Evolutionary conservation across 1,140 invertebrate genomes (phyloP), one percentile per base, ranked within the genome.

Genomic region (Drosophila sulfurigaster): DNA sequence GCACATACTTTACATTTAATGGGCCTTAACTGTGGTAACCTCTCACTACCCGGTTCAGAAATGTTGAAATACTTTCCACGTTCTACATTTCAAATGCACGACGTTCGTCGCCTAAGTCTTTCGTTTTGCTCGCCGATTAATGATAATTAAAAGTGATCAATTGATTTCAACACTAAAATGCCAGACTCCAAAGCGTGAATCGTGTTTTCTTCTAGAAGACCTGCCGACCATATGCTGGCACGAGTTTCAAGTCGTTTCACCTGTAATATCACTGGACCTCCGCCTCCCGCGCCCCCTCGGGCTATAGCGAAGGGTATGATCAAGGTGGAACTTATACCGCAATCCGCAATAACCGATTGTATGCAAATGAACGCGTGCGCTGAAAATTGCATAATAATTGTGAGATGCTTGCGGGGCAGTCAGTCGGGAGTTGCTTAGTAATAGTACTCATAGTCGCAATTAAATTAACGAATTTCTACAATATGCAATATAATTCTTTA

Each of bases 401-500:
- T 20, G 43, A 43, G 52, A 64, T 46, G 30, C n/a, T 49, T 11
- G 45, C 43, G 48, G 32, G 20, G 15, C 41, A 13, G 11, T n/a
- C 32, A 43, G 54, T n/a, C 30, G 66, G 8, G 45, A 32, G 32
- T 20, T 57, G 32, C 35, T 52, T n/a, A 30, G 38, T 43, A 28
- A 7, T 32, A 32, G 49, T 52, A 52, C 15, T 52, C 20, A 52
- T 16, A 35, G n/a, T 45, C n/a, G 28, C 51, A 46, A 65, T 56
- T 56, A 60, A 74, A 62, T 48, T 11, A 67, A 73, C 43, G 54
- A 30, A 46, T 68, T 75, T 52, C 63, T 78, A 78, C 83, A 87
- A 87, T 87, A 87, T 87, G 83, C 80, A 88, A 87, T 87, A 88
- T 82, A 88, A 83, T 87, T 87, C 85, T 87, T 87, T 87, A 87